phyloP scores from a whole-genome alignment of 2,888 invertebrate genomes.

The Bellardia pandia region DNA sequence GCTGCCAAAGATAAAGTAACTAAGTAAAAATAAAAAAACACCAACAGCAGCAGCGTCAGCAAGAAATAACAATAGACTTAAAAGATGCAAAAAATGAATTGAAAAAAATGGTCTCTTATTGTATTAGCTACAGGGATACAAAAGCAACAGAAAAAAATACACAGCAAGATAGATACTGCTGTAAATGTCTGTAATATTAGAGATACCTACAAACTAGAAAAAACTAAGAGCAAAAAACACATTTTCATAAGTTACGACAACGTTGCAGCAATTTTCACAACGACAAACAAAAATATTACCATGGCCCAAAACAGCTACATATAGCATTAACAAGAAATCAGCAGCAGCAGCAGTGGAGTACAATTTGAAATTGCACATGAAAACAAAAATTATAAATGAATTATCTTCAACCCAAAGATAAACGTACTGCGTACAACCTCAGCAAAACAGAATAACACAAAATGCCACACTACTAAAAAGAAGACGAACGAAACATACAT shows the following conservation, averaged over 20 bases:
- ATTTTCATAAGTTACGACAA: slow-evolving; percentile 26
- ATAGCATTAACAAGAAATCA: slow-evolving; percentile 10
- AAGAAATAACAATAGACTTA: slow-evolving; percentile 56
- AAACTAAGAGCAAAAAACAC: background rate
- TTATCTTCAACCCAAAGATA: slow-evolving; percentile 7
- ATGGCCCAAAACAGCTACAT: slow-evolving; percentile 21
- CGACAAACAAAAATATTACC: slow-evolving; percentile 21
- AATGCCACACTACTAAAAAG: background rate
- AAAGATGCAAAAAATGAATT: background rate
- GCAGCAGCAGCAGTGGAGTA: background rate
- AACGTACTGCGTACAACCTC: background rate
- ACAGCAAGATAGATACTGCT: background rate
- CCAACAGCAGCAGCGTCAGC: slow-evolving; percentile 20
- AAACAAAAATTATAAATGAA: background rate
- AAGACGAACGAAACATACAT: background rate
- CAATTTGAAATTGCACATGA: slow-evolving; percentile 9
- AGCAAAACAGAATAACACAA: background rate
- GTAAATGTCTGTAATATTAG: slow-evolving; percentile 47
- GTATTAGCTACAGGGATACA: slow-evolving; percentile 17
- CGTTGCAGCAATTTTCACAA: slow-evolving; percentile 45
- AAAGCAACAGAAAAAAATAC: slow-evolving; percentile 19
- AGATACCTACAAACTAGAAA: background rate
- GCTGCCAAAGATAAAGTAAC: slow-evolving; percentile 56
- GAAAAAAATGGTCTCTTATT: slow-evolving; percentile 25
- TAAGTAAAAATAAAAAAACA: slow-evolving; percentile 14